Base-by-base conservation (phyloP, 2,113 vertebrate species). In the Carassius carassius region DNA sequence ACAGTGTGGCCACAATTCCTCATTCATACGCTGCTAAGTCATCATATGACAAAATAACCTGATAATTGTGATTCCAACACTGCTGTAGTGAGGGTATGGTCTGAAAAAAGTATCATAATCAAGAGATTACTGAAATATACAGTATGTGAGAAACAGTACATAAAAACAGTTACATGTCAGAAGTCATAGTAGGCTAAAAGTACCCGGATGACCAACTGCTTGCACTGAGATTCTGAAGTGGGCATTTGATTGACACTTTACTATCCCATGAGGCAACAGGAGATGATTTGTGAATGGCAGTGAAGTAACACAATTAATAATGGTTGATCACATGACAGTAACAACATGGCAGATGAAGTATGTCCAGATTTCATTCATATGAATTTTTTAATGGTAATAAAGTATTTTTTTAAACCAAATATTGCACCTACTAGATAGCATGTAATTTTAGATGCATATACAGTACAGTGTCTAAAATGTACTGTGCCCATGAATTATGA, bases 1-100 rank as follows among this genome's bases (percentile, higher is more conserved):
- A 67, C 85, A 92, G 10, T 1, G 70, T n/a, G 78, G 56, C 94
- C 94, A 95, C 49, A 95, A 90, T 81, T 94, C 78, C 6, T 85
- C 78, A 21, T 69, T 72, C 84, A 88, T 25, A 65, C 79, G 81
- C 84, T 84, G 83, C 65, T 0, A 37, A 8, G 86, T 94, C n/a
- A 19, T 85, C 91, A 44, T 95, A 95, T 37, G 92, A 94, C 70
- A 95, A 58, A 11, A 95, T 87, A 5, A 94, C 86, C 90, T 95
- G 94, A 81, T 91, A 92, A 62, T 90, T 86, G 77, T 63, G 75
- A 72, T 86, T 85, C 94, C 94, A 95, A 73, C 94, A 94, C 16
- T 85, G 89, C 0, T 74, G 78, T 80, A 95, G 85, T 0, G 92
- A 91, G 8, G 94, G 91, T 12, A n/a, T 81, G 4, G 91, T 91